Percentiles rank a stretch among this genome's conserved stretches.
phyloP scores from a whole-genome alignment of 2,797 vertebrate species.

The Crax fasciolata region DNA sequence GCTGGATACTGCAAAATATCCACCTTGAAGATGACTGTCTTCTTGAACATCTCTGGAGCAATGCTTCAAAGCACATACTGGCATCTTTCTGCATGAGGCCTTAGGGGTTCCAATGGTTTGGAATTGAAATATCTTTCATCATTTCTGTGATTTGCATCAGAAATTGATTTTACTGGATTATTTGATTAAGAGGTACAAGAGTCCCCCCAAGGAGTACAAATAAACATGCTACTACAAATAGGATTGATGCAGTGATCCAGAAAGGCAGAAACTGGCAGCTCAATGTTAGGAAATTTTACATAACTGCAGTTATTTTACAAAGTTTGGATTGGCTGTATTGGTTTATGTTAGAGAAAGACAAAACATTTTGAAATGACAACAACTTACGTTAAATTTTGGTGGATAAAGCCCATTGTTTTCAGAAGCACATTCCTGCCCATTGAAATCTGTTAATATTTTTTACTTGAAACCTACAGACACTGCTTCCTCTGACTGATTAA shows the following conservation, averaged over 20 bases:
- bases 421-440: background rate
- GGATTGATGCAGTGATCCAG: background rate
- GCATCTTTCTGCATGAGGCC: background rate
- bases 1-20: background rate
- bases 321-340: background rate
- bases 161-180: conserved; percentile 26
- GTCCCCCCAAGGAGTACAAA: background rate
- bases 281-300: background rate
- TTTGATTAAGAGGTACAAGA: conserved; percentile 1
- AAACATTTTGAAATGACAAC: background rate
- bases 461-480: background rate
- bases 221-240: background rate
- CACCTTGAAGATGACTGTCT: background rate
- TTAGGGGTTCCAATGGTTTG: background rate
- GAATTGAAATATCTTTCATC: background rate
- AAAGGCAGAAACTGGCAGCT: background rate
- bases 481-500: conserved; percentile 28
- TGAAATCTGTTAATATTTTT: conserved; percentile 26
- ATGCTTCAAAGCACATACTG: background rate
- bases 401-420: background rate
- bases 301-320: background rate
- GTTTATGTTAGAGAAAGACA: background rate
- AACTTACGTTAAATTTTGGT: background rate
- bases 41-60: background rate
- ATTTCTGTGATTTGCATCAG: background rate